A percentile compares a stretch with the other conserved stretches of the same genome.
These are phyloP conservation scores for Sciurus niger DNA, from an alignment of 2,113 vertebrate genomes.

Conservation along the genomic window DNA sequence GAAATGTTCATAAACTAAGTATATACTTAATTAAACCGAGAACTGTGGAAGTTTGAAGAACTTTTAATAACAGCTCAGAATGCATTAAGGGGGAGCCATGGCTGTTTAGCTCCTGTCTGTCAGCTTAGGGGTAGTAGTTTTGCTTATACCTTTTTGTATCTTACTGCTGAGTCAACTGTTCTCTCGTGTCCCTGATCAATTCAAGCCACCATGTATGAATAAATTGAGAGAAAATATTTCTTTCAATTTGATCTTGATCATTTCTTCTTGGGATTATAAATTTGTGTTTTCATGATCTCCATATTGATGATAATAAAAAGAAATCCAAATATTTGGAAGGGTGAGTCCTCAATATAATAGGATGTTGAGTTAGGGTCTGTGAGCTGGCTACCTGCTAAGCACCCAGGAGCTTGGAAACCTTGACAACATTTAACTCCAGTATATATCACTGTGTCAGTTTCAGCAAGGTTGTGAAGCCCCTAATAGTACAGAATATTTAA, in stretches of 20 bases:
- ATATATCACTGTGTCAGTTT: not conserved
- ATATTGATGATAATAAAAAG: not conserved
- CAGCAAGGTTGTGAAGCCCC: not conserved
- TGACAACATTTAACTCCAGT: not conserved
- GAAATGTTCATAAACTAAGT: slow-evolving; percentile 40
- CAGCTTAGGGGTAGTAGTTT: not conserved
- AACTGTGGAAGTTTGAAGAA: slow-evolving; percentile 56
- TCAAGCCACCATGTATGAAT: not conserved
- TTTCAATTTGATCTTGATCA: slow-evolving; percentile 38
- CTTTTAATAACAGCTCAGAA: slow-evolving; percentile 30
- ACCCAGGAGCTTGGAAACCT: not conserved
- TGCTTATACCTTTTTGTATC: slow-evolving; percentile 41
- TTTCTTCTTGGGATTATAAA: slow-evolving; percentile 60
- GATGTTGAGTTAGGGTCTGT: not conserved
- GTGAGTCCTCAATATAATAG: not conserved
- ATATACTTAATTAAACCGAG: slow-evolving; percentile 51
- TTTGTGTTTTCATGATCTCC: slow-evolving; percentile 12
- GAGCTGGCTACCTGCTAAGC: not conserved
- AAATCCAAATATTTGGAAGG: not conserved
- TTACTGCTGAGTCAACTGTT: slow-evolving; percentile 45
- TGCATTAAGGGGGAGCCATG: not conserved
- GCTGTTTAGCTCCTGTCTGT: not conserved
- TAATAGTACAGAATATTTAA: not conserved
- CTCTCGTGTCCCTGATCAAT: slow-evolving; percentile 51
- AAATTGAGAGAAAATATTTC: slow-evolving; percentile 61